A percentile compares a stretch with the other conserved stretches of the same genome.
These are phyloP conservation scores for Hyperopisus bebe DNA, from an alignment of 2,113 vertebrate species.

Conservation along the genomic window DNA sequence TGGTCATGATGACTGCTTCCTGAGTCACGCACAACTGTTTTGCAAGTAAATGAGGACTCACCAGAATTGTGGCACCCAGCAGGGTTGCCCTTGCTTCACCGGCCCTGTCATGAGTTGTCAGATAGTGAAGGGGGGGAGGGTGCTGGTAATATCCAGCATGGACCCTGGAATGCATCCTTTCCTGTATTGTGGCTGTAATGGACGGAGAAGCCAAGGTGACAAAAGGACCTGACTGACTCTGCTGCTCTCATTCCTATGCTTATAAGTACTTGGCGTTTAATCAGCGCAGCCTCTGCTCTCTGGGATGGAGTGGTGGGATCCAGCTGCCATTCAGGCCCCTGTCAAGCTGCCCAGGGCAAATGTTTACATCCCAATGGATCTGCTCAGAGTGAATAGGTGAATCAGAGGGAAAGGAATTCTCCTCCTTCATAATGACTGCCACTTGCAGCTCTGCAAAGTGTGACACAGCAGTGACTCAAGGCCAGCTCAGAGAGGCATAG, in stretches of 20 bases:
- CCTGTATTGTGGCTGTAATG: conserved; percentile 62
- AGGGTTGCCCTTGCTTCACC: neutral
- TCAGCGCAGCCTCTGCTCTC: neutral
- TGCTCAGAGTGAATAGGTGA: conserved; percentile 52
- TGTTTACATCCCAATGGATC: conserved; percentile 49
- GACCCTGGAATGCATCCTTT: conserved; percentile 66
- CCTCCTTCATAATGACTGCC: conserved; percentile 49
- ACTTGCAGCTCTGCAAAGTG: conserved; percentile 43
- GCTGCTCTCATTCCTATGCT: neutral
- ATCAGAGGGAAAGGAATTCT: conserved; percentile 44
- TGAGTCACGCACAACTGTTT: conserved; percentile 64
- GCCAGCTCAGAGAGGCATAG: conserved; percentile 33
- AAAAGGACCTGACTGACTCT: conserved; percentile 30
- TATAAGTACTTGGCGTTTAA: neutral
- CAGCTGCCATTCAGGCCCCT: neutral
- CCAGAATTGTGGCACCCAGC: conserved; percentile 31
- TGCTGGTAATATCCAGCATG: conserved; percentile 51
- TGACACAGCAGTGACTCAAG: conserved; percentile 37
- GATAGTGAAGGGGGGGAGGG: conserved; percentile 32
- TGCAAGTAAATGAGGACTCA: conserved; percentile 48
- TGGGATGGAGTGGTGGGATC: neutral
- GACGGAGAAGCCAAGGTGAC: conserved; percentile 50
- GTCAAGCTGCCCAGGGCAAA: conserved; percentile 35
- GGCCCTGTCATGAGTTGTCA: neutral
- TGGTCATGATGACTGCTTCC: conserved; percentile 48